Evolutionary conservation across 2,113 vertebrate species (phyloP).

Genomic region (Mirza zaza): DNA sequence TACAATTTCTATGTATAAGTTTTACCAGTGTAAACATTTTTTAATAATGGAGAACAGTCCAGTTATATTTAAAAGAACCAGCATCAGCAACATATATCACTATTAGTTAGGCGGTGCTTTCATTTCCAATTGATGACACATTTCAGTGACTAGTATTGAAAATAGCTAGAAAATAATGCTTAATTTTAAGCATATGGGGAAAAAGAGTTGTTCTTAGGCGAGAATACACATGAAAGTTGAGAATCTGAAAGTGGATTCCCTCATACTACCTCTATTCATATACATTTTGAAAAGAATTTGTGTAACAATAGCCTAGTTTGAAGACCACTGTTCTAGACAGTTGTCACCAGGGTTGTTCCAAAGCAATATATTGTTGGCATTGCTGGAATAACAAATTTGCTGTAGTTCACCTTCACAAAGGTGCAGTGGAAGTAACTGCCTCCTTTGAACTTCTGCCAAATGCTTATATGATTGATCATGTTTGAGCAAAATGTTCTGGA

Average conservation of each 20-base stretch:
- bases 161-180: conserved; percentile 3
- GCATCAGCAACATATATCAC: background rate
- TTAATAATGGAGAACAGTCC: background rate
- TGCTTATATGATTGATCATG: background rate
- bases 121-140: background rate
- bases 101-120: background rate
- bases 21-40: background rate
- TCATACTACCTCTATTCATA: background rate
- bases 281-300: background rate
- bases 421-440: background rate
- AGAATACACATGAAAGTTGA: background rate
- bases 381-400: background rate
- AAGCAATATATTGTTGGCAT: background rate
- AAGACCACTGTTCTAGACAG: background rate
- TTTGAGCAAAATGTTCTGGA: conserved; percentile 10
- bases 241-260: background rate
- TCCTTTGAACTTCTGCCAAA: background rate
- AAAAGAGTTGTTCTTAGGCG: background rate
- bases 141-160: background rate
- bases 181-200: background rate
- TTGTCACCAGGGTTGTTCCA: background rate
- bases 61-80: conserved; percentile 26
- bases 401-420: background rate
- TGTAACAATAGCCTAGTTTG: background rate
- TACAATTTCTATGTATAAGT: background rate